Percentiles rank a stretch among this genome's conserved stretches.
phyloP scores from a whole-genome alignment of 2,888 invertebrate species.

The Lithophane socia region DNA sequence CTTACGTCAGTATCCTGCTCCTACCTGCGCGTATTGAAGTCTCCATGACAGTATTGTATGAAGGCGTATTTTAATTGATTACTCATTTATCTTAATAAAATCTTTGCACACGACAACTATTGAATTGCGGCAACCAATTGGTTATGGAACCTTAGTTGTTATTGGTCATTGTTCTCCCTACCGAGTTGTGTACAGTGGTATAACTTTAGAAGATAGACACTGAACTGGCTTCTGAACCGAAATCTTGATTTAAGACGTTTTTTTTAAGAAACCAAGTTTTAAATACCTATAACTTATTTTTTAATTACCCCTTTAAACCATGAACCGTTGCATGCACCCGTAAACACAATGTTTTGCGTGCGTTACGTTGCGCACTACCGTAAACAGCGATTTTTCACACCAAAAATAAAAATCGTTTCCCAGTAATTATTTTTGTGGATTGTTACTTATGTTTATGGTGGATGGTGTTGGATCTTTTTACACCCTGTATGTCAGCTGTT shows the following conservation, averaged over 20 bases:
- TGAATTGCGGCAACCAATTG: background rate
- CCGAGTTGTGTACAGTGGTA: background rate
- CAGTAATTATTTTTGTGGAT: too few species aligned
- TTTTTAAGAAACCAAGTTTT: too few species aligned
- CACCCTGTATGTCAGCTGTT: background rate
- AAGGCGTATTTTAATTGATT: conserved; percentile 36
- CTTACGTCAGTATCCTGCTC: background rate
- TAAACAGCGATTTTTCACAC: too few species aligned
- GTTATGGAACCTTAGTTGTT: background rate
- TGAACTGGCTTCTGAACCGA: background rate
- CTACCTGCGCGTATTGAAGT: background rate
- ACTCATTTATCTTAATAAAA: conserved; percentile 25
- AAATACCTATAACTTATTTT: too few species aligned
- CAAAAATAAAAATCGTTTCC: too few species aligned
- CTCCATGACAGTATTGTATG: conserved; percentile 17
- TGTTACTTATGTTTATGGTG: too few species aligned
- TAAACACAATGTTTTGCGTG: too few species aligned
- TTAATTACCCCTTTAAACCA: too few species aligned
- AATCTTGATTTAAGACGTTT: background rate
- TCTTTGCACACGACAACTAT: conserved; percentile 3
- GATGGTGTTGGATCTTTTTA: too few species aligned
- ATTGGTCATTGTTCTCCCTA: conserved; percentile 27
- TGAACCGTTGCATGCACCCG: too few species aligned
- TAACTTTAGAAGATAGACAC: background rate
- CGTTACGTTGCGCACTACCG: too few species aligned